phyloP scores from a whole-genome alignment of 2,113 vertebrate species.

The Amphilophus citrinellus region DNA sequence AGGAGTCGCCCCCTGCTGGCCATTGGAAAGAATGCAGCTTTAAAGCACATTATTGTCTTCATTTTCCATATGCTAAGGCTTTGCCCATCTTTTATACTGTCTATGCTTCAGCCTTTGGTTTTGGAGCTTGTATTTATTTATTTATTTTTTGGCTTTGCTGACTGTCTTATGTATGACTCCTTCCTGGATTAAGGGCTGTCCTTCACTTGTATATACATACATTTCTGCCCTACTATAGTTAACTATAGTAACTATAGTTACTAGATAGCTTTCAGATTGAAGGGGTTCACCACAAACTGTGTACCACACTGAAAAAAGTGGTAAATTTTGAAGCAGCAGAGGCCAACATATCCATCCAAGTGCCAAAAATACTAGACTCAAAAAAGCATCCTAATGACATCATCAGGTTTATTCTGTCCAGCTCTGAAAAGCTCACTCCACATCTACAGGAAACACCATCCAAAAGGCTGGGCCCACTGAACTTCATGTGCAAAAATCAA shows the following conservation, averaged over 20 bases:
- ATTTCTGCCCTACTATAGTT: neutral
- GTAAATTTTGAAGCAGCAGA: neutral
- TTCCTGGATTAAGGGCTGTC: fast-evolving
- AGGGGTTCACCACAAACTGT: neutral
- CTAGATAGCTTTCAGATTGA: neutral
- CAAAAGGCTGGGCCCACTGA: neutral
- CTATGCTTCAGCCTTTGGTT: neutral
- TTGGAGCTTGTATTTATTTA: no score
- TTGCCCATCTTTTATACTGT: no score
- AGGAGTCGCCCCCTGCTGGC: neutral
- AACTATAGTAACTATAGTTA: neutral
- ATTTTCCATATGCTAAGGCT: no score
- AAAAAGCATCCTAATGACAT: neutral
- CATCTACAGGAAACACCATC: neutral
- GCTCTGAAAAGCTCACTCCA: neutral
- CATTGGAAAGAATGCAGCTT: no score
- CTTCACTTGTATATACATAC: neutral
- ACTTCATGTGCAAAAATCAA: slow-evolving; percentile 1
- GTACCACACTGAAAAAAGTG: neutral
- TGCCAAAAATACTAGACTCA: neutral
- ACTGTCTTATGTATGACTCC: no score
- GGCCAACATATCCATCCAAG: neutral
- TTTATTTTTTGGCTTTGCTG: no score
- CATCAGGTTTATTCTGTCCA: neutral
- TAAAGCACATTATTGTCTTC: no score